These are phyloP conservation scores for Sarcophaga bullata DNA, from an alignment of 1,140 invertebrate genomes.

Conservation along the genomic window DNA sequence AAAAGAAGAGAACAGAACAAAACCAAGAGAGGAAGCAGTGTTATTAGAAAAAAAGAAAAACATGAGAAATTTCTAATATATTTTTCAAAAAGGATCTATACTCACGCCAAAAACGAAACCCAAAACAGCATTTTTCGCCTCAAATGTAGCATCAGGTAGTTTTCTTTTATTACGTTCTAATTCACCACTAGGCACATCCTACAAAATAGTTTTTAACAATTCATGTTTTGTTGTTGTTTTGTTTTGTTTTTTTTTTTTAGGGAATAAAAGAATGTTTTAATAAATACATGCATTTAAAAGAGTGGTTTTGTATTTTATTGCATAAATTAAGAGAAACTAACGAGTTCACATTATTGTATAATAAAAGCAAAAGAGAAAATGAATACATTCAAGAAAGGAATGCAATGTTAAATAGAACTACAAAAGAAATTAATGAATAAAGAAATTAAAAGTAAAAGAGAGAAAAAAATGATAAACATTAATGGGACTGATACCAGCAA, in stretches of 20 bases:
- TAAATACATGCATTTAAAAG: neutral
- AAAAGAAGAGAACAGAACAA: constrained; percentile 42
- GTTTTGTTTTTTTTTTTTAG: neutral
- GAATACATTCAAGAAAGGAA: too few species aligned
- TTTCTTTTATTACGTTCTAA: constrained; percentile 76
- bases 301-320: too few species aligned
- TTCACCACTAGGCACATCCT: constrained; percentile 58
- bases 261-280: constrained; percentile 1
- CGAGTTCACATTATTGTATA: too few species aligned
- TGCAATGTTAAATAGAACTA: too few species aligned
- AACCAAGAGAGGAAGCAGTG: constrained; percentile 40
- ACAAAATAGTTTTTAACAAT: constrained; percentile 47
- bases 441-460: too few species aligned
- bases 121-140: constrained; percentile 78
- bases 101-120: constrained; percentile 84
- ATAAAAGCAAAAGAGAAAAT: too few species aligned
- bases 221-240: too few species aligned
- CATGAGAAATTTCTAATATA: neutral
- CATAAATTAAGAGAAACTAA: too few species aligned
- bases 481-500: too few species aligned
- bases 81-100: constrained; percentile 55
- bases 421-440: too few species aligned
- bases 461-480: too few species aligned
- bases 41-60: constrained; percentile 9
- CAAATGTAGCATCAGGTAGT: constrained; percentile 75